Percentiles rank a stretch among this genome's conserved stretches.
These are phyloP conservation scores for Sphenopsis melanotis DNA, from an alignment of 2,797 vertebrate genomes.

Conservation along the genomic window DNA sequence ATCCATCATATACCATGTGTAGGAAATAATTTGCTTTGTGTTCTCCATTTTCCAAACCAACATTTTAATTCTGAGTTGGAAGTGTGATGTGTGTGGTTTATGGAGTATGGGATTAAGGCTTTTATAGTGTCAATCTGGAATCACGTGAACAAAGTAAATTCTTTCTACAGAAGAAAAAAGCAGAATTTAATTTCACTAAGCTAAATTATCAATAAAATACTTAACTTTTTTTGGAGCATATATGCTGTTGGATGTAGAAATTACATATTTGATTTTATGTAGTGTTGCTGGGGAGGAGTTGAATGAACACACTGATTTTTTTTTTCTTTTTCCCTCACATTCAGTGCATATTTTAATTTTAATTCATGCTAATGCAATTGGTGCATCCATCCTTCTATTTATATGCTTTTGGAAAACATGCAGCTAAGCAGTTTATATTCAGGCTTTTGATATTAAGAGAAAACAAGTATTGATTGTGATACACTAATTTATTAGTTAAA, in stretches of 20 bases:
- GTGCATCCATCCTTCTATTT: neutral
- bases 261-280: neutral
- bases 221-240: neutral
- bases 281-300: neutral
- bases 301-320: neutral
- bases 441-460: neutral
- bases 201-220: neutral
- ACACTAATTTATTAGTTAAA: slow-evolving; percentile 13
- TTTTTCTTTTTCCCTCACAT: neutral
- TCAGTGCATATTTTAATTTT: neutral
- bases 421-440: neutral
- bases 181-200: neutral
- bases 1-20: neutral
- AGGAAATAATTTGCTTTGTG: neutral
- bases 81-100: neutral
- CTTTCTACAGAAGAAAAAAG: neutral
- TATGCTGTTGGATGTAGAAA: neutral
- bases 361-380: neutral
- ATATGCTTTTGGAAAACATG: neutral
- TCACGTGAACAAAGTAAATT: neutral
- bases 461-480: slow-evolving; percentile 16
- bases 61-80: neutral
- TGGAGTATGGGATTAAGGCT: neutral
- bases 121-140: neutral
- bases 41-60: neutral